A percentile compares a stretch with the other conserved stretches of the same genome.
Evolutionary conservation across 2,113 vertebrate species (phyloP).

Genomic region (Pelobates fuscus): DNA sequence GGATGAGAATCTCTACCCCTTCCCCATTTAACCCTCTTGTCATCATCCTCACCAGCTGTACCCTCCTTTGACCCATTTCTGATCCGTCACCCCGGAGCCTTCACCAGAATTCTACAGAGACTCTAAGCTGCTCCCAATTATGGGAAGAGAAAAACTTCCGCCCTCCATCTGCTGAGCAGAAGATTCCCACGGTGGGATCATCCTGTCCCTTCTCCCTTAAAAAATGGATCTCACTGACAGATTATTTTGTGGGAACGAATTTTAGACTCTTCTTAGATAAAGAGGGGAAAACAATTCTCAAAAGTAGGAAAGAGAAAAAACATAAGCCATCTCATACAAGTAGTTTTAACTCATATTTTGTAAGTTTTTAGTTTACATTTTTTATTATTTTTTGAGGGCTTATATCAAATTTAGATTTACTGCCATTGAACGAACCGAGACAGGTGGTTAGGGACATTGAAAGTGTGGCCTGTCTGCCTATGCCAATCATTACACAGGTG

Average conservation of each 20-base stretch:
- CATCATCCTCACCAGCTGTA: slow-evolving; percentile 32
- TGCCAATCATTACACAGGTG: background rate
- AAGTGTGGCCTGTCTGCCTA: background rate
- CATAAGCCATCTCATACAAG: slow-evolving; percentile 19
- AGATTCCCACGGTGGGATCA: background rate
- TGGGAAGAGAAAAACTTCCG: slow-evolving; percentile 12
- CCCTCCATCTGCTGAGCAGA: slow-evolving; percentile 33
- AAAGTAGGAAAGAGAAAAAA: slow-evolving; percentile 1
- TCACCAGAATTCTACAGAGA: slow-evolving; percentile 19
- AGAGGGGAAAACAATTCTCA: no score
- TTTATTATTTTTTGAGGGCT: slow-evolving; percentile 11
- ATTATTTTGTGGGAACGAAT: slow-evolving; percentile 4
- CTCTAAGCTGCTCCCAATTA: slow-evolving; percentile 3
- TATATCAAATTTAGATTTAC: slow-evolving; percentile 6
- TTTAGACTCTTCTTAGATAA: background rate
- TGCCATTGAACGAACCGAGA: background rate
- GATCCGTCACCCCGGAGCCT: slow-evolving; percentile 31
- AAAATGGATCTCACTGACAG: slow-evolving; percentile 4
- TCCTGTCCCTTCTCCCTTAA: slow-evolving; percentile 7
- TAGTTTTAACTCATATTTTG: slow-evolving; percentile 6
- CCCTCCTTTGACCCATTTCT: slow-evolving; percentile 19
- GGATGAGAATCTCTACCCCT: slow-evolving; percentile 32
- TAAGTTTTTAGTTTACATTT: slow-evolving; percentile 37
- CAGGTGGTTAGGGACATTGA: background rate
- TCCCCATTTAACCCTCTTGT: slow-evolving; percentile 12